Percentiles rank a stretch among this genome's conserved stretches.
phyloP scores from a whole-genome alignment of 2,888 invertebrate genomes.

The Gymnocheta viridis region DNA sequence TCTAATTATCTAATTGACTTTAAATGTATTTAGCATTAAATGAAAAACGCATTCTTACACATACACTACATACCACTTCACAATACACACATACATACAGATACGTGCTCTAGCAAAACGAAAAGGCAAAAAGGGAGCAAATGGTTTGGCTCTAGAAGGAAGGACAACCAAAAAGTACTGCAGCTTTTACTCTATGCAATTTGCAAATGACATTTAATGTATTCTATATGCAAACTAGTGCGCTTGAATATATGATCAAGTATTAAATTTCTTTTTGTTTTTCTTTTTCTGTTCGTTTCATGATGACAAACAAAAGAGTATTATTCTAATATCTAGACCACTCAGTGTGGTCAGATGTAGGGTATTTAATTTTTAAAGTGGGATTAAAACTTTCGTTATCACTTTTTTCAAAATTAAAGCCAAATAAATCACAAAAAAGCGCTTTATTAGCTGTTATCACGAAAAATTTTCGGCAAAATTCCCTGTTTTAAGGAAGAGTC shows the following conservation, averaged over 20 bases:
- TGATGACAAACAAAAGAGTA: slow-evolving; percentile 24
- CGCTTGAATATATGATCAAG: background rate
- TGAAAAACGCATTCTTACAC: slow-evolving; percentile 3
- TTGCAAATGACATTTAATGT: slow-evolving; percentile 62
- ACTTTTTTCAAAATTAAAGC: background rate
- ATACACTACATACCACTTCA: background rate
- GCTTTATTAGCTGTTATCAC: too few relatives aligned
- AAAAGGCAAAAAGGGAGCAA: background rate
- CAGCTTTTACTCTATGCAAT: slow-evolving; percentile 31
- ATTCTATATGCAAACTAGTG: slow-evolving; percentile 55
- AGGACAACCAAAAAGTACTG: slow-evolving; percentile 4
- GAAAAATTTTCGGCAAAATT: too few relatives aligned
- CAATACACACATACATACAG: background rate
- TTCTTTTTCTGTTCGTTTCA: too few relatives aligned
- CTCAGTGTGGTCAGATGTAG: slow-evolving; percentile 4
- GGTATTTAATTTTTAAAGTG: slow-evolving; percentile 4
- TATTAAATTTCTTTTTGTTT: background rate
- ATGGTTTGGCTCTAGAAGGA: background rate
- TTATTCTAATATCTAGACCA: slow-evolving; percentile 11
- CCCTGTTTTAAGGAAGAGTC: too few relatives aligned
- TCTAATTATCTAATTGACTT: slow-evolving; percentile 69
- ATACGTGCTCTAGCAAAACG: background rate
- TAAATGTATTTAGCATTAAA: slow-evolving; percentile 60
- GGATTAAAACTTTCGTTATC: background rate
- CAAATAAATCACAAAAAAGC: too few relatives aligned